A percentile compares a stretch with the other conserved stretches of the same genome.
These are phyloP conservation scores for Cylindroiulus punctatus DNA, from an alignment of 2,888 invertebrate species.

Conservation along the genomic window DNA sequence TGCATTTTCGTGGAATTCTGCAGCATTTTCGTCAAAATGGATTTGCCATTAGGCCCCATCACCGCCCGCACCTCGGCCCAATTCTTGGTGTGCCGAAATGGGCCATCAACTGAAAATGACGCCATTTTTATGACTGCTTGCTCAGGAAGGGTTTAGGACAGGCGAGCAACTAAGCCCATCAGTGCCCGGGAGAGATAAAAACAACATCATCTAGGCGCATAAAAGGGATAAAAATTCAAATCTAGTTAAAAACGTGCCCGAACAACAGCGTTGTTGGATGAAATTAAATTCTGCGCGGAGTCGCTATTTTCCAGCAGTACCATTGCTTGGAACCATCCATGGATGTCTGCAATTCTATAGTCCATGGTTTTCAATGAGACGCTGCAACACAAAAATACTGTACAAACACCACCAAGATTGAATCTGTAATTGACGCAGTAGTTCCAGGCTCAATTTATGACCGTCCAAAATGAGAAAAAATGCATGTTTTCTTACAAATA, in stretches of 20 bases:
- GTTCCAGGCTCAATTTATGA: too few relatives aligned
- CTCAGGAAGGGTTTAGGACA: slow-evolving; percentile 16
- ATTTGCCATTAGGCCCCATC: not conserved
- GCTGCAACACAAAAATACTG: too few relatives aligned
- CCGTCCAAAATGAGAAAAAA: too few relatives aligned
- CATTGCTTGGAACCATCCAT: too few relatives aligned
- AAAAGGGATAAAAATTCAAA: slow-evolving; percentile 32
- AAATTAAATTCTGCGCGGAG: not conserved
- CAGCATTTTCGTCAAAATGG: slow-evolving; percentile 13
- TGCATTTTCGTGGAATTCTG: not conserved
- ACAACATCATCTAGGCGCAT: not conserved
- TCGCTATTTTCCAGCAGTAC: too few relatives aligned
- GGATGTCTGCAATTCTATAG: too few relatives aligned
- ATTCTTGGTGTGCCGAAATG: slow-evolving; percentile 20
- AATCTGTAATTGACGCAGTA: too few relatives aligned
- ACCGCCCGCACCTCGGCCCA: not conserved
- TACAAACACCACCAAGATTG: too few relatives aligned
- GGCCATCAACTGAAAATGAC: slow-evolving; percentile 19
- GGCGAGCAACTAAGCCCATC: not conserved
- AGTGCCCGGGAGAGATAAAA: slow-evolving; percentile 14
- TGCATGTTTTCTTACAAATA: too few relatives aligned
- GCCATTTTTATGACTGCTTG: not conserved
- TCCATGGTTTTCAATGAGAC: too few relatives aligned
- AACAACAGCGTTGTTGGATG: not conserved
- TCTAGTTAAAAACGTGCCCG: not conserved